These are phyloP conservation scores for Abrostola triplasia DNA, from an alignment of 2,888 invertebrate genomes.

Conservation along the genomic window DNA sequence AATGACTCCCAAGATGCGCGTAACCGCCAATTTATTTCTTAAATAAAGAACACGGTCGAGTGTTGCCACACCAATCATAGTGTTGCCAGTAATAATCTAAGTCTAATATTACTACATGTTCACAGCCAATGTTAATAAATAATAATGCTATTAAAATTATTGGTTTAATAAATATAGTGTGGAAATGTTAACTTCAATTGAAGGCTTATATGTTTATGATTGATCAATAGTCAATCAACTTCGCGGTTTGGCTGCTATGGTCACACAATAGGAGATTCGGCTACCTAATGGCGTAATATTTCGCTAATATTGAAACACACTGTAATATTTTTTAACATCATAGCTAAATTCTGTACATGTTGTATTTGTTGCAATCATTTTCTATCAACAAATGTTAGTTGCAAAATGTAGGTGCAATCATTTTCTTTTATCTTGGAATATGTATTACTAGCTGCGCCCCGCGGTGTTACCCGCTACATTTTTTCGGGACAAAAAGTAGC, in stretches of 20 bases:
- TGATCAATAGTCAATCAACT: slow-evolving; percentile 1
- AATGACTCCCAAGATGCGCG: slow-evolving; percentile 6
- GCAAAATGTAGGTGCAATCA: no score
- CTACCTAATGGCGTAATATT: background rate
- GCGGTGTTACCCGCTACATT: no score
- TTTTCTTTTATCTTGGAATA: no score
- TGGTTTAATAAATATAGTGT: slow-evolving; percentile 49
- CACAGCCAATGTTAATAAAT: slow-evolving; percentile 44
- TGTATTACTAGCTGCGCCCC: no score
- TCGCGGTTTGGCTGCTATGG: background rate
- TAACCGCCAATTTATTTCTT: slow-evolving; percentile 45
- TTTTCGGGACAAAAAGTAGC: no score
- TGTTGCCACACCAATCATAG: slow-evolving; percentile 49
- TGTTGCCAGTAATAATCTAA: slow-evolving; percentile 49
- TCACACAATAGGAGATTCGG: background rate
- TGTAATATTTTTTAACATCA: no score
- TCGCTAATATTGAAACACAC: background rate
- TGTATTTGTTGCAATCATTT: no score
- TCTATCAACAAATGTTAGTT: no score
- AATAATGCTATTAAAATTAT: slow-evolving; percentile 49
- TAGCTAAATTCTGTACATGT: no score
- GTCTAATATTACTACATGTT: slow-evolving; percentile 46
- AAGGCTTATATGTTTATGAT: slow-evolving; percentile 31
- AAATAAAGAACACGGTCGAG: slow-evolving; percentile 45
- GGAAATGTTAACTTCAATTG: slow-evolving; percentile 42